Conservation (phyloP, 1,140 invertebrate species). For the Uloborus diversus region DNA sequence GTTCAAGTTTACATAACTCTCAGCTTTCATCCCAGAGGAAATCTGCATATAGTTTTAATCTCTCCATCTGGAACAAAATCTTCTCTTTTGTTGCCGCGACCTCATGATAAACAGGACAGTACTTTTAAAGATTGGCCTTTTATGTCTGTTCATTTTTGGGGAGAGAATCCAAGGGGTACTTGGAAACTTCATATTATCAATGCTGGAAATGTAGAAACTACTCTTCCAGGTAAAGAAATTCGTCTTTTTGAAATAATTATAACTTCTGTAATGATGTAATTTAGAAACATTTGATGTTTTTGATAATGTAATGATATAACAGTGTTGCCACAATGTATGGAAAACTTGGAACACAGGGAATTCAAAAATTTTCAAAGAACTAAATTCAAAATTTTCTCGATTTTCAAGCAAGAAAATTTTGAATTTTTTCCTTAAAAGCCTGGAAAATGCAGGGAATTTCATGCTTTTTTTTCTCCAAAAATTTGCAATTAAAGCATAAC, state of each 20-base stretch:
- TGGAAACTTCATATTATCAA: conserved; percentile 80
- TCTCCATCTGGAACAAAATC: conserved; percentile 96
- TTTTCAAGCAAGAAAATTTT: no score
- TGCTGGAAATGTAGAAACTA: background rate
- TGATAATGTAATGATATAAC: no score
- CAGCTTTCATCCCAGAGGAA: conserved; percentile 89
- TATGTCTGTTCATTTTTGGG: conserved; percentile 99
- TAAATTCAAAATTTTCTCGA: no score
- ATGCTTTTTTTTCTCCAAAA: no score
- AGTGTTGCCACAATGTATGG: no score
- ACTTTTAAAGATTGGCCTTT: conserved; percentile 99
- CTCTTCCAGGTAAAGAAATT: background rate
- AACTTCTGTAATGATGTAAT: background rate
- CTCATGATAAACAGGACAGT: conserved; percentile 92
- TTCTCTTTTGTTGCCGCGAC: conserved; percentile 82
- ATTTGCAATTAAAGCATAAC: no score
- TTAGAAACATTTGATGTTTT: background rate
- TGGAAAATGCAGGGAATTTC: no score
- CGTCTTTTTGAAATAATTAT: no score
- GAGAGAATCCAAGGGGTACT: conserved; percentile 93
- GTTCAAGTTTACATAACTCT: conserved; percentile 97
- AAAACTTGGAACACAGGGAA: no score
- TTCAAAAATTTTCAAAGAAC: no score
- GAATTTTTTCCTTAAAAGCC: no score
- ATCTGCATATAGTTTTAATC: conserved; percentile 92